A percentile compares a stretch with the other conserved stretches of the same genome.
Conservation (phyloP, 1,140 invertebrate genomes). For the Colletes latitarsis region DNA sequence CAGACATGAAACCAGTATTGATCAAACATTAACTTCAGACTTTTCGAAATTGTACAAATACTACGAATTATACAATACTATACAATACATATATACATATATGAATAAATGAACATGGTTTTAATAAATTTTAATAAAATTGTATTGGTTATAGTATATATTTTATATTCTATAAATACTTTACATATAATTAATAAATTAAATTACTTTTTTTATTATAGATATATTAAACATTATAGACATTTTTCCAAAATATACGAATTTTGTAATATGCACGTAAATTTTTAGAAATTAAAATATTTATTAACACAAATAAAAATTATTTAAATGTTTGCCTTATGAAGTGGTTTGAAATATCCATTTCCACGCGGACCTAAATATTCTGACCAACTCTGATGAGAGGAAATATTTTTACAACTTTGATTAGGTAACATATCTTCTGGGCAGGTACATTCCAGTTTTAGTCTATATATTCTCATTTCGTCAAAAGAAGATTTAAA, state of each 20-base stretch:
- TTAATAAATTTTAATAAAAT: slow-evolving; percentile 25
- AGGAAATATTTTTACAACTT: slow-evolving; percentile 79
- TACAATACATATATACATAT: background rate
- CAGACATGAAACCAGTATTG: slow-evolving; percentile 34
- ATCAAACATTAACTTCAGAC: slow-evolving; percentile 52
- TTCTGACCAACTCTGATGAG: slow-evolving; percentile 80
- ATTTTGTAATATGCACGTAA: too few species aligned
- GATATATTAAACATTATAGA: slow-evolving; percentile 30
- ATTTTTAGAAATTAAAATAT: too few species aligned
- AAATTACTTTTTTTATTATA: slow-evolving; percentile 25
- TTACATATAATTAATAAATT: slow-evolving; percentile 37
- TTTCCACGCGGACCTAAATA: slow-evolving; percentile 80
- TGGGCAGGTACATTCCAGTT: slow-evolving; percentile 81
- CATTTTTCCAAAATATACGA: background rate
- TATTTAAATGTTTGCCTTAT: slow-evolving; percentile 49
- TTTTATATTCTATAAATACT: slow-evolving; percentile 38
- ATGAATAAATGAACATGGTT: background rate
- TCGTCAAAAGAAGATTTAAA: slow-evolving; percentile 79
- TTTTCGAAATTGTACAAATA: background rate
- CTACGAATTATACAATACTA: background rate
- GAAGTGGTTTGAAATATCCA: slow-evolving; percentile 77
- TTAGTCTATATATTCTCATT: slow-evolving; percentile 82
- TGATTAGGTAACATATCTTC: slow-evolving; percentile 77
- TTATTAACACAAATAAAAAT: background rate
- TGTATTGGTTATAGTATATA: slow-evolving; percentile 28